A percentile compares a stretch with the other conserved stretches of the same genome.
These are phyloP conservation scores for Drosophila neotestacea DNA, from an alignment of 2,888 invertebrate species.

Conservation along the genomic window DNA sequence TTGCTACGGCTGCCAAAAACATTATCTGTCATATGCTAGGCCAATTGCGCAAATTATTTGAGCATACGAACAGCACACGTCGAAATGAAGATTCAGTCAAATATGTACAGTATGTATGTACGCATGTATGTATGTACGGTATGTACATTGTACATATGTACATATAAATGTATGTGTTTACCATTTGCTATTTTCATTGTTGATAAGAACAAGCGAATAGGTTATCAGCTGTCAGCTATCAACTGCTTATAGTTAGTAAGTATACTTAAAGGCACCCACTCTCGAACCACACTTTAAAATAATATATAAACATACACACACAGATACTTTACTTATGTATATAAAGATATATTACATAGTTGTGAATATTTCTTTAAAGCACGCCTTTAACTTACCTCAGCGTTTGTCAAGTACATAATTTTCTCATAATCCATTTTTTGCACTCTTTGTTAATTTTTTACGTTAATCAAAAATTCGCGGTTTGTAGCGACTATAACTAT, in stretches of 20 bases:
- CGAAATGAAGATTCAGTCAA: conserved; percentile 8
- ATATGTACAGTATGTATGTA: neutral
- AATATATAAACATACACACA: neutral
- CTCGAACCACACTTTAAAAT: neutral
- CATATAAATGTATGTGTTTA: conserved; percentile 7
- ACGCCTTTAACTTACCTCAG: conserved; percentile 64
- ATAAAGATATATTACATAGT: conserved; percentile 1
- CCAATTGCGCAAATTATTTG: conserved; percentile 63
- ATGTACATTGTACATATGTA: neutral
- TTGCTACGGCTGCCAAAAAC: conserved; percentile 48
- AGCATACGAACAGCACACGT: conserved; percentile 40
- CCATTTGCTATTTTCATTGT: conserved; percentile 31
- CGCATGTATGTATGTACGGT: neutral
- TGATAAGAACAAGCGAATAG: conserved; percentile 51
- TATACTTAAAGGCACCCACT: conserved; percentile 30
- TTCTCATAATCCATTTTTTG: conserved; percentile 80
- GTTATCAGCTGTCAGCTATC: conserved; percentile 46
- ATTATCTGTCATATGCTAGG: conserved; percentile 55
- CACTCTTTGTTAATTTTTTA: conserved; percentile 21
- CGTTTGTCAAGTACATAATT: conserved; percentile 69
- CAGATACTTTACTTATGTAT: neutral
- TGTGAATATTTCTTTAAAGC: conserved; percentile 13
- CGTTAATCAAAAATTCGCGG: conserved; percentile 39
- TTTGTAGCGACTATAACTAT: conserved; percentile 12
- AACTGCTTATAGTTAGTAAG: conserved; percentile 35